These are phyloP conservation scores for Caradrina kadenii DNA, from an alignment of 2,888 invertebrate species.

Conservation along the genomic window DNA sequence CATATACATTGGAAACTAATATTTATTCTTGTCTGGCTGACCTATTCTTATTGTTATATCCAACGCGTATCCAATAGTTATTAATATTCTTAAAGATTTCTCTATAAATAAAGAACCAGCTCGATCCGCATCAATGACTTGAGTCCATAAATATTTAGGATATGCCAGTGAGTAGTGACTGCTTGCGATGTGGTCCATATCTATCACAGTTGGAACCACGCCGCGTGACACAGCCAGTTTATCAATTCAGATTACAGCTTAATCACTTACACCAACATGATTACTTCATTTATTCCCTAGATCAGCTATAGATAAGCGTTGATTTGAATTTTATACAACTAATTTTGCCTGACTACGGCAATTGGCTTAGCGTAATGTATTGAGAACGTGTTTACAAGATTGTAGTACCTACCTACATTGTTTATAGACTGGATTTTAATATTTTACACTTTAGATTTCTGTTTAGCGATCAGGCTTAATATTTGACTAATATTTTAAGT, in stretches of 20 bases:
- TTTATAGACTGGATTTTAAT: slow-evolving; percentile 36
- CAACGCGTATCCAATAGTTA: neutral
- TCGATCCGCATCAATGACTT: slow-evolving; percentile 5
- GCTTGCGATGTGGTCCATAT: slow-evolving; percentile 15
- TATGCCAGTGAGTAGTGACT: slow-evolving; percentile 16
- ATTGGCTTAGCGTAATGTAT: slow-evolving; percentile 28
- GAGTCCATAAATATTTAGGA: slow-evolving; percentile 40
- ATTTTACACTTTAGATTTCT: slow-evolving; percentile 13
- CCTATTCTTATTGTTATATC: slow-evolving; percentile 16
- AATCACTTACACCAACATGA: slow-evolving; percentile 50
- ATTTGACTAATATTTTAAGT: slow-evolving; percentile 4
- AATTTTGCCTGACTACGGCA: slow-evolving; percentile 25
- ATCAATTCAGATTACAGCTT: slow-evolving; percentile 52
- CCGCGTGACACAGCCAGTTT: slow-evolving; percentile 29
- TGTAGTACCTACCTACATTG: slow-evolving; percentile 26
- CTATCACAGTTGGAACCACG: slow-evolving; percentile 14
- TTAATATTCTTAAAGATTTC: neutral
- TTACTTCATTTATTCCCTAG: slow-evolving; percentile 57
- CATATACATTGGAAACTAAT: slow-evolving; percentile 31
- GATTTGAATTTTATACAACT: slow-evolving; percentile 49
- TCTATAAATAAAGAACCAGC: slow-evolving; percentile 8
- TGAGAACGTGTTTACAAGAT: slow-evolving; percentile 41
- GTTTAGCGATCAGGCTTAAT: slow-evolving; percentile 2
- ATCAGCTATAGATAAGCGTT: slow-evolving; percentile 51
- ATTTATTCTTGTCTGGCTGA: slow-evolving; percentile 14